Base-by-base conservation (phyloP, 2,113 vertebrate species). In the Ibidorhyncha struthersii region DNA sequence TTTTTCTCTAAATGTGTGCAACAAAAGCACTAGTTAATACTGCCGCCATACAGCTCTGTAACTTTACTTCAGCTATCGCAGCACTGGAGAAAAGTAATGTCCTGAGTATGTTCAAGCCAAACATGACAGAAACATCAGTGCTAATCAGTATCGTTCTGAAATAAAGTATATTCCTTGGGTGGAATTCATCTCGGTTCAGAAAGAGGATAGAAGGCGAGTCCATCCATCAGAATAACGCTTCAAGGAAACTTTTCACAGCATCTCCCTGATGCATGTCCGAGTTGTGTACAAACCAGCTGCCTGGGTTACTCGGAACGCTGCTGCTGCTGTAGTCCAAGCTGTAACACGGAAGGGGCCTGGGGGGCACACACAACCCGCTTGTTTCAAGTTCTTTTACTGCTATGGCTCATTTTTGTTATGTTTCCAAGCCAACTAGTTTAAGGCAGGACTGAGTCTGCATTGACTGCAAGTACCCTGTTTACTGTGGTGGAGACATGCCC, bases 401-500 rank as follows among this genome's bases (percentile, higher is more conserved):
- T 0, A 0, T 29, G 18, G 7, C 21, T 88, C 9, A 0, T 9
- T 91, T 80, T 49, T 73, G 9, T n/a, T 67, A 1, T 32, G 17
- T 32, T 79, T 90, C 34, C 47, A 59, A 88, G n/a, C 18, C 38
- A 74, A 4, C 6, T 30, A 0, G 1, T 21, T 83, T 55, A 41
- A 90, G 59, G 32, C 29, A 55, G 66, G 61, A 53, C 27, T 67
- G 40, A 50, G 22, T 45, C 66, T 59, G 34, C 30, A 10, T 11
- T 30, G 14, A 36, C 15, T 49, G 22, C 23, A 61, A 61, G 52
- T 23, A 20, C 15, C 8, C 26, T 63, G 8, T 56, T 80, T 45
- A 4, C 43, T 65, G 30, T 0, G 0, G 19, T 27, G 36, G 49
- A 52, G 62, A 83, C 4, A 3, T 43, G 38, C 18, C 40, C 30